Percentiles rank a stretch among this genome's conserved stretches.
Conservation (phyloP, 2,797 vertebrate genomes). For the Leuciscus waleckii region DNA sequence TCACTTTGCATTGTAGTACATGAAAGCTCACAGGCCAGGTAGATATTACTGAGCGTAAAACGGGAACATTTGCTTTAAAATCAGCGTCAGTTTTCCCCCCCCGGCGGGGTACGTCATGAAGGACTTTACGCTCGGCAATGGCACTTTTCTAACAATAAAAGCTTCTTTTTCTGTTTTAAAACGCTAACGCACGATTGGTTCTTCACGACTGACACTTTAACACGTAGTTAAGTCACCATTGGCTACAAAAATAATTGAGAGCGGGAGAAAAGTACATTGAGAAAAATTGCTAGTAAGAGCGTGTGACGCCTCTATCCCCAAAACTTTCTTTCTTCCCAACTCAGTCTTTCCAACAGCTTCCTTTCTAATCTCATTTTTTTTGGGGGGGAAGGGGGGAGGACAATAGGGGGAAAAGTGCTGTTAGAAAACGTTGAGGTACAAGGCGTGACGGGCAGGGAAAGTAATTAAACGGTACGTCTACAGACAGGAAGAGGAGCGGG, state of each 20-base stretch:
- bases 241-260: constrained; percentile 56
- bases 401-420: constrained; percentile 71
- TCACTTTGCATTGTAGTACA: constrained; percentile 73
- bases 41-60: constrained; percentile 57
- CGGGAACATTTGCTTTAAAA: constrained; percentile 1
- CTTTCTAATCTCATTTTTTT: constrained; percentile 37
- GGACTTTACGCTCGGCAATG: constrained; percentile 72
- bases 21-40: constrained; percentile 64
- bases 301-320: neutral
- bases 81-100: constrained; percentile 40
- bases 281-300: constrained; percentile 57
- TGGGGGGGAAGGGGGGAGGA: constrained; percentile 24
- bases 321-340: constrained; percentile 10
- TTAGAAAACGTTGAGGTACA: constrained; percentile 76
- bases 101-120: constrained; percentile 61
- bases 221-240: constrained; percentile 67
- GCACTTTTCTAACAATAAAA: constrained; percentile 77
- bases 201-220: constrained; percentile 61
- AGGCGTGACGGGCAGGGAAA: constrained; percentile 64
- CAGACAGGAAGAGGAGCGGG: constrained; percentile 28
- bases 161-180: constrained; percentile 40
- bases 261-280: constrained; percentile 32
- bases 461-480: constrained; percentile 47
- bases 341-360: constrained; percentile 53
- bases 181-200: constrained; percentile 61